Evolutionary conservation across 2,888 invertebrate genomes (phyloP).

Genomic region (Conops quadrifasciatus): DNA sequence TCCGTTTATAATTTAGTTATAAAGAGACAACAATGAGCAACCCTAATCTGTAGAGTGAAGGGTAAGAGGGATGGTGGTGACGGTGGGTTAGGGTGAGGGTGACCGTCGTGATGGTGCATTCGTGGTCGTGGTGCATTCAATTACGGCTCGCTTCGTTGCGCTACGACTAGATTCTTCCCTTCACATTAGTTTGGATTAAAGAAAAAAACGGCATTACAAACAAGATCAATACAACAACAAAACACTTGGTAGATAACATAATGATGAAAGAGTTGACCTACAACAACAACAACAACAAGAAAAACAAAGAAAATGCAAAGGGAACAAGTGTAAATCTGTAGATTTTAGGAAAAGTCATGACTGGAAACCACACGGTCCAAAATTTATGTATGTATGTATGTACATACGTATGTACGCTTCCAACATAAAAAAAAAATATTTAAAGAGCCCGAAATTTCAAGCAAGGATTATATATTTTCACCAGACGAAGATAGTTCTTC

Average conservation of each 20-base stretch:
- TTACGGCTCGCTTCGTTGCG: constrained; percentile 9
- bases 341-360: constrained; percentile 50
- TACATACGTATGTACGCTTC: too few species aligned
- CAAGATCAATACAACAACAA: too few species aligned
- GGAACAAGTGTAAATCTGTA: constrained; percentile 50
- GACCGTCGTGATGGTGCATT: constrained; percentile 26
- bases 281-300: not conserved
- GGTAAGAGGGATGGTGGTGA: not conserved
- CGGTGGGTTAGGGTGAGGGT: not conserved
- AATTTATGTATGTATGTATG: too few species aligned
- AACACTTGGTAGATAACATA: constrained; percentile 37
- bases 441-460: not conserved
- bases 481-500: too few species aligned
- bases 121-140: constrained; percentile 28
- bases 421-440: too few species aligned
- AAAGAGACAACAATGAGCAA: constrained; percentile 42
- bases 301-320: not conserved
- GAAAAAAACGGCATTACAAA: too few species aligned
- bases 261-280: constrained; percentile 26
- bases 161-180: not conserved
- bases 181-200: constrained; percentile 28
- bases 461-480: not conserved
- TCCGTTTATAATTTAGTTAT: constrained; percentile 59
- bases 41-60: constrained; percentile 29
- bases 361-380: constrained; percentile 46